Conservation (phyloP, 2,113 vertebrate species). For the Embiotoca jacksoni region DNA sequence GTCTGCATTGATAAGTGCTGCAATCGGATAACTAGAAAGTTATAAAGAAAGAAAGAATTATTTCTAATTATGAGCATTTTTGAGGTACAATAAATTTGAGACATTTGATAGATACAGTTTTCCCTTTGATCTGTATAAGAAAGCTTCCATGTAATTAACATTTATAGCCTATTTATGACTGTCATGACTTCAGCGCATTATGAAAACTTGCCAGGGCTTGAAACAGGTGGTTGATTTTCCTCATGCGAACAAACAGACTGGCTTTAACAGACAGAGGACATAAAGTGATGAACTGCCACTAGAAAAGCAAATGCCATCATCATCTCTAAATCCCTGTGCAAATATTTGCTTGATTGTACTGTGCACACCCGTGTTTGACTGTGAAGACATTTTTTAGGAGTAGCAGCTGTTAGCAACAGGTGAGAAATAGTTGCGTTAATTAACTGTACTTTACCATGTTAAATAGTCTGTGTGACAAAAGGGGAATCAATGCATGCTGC, state of each 20-base stretch:
- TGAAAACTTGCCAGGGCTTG: conserved; percentile 27
- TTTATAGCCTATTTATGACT: conserved; percentile 16
- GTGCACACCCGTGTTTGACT: conserved; percentile 5
- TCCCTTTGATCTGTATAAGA: too few species aligned
- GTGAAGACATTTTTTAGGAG: conserved; percentile 20
- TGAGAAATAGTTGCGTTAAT: conserved; percentile 6
- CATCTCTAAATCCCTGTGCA: conserved; percentile 37
- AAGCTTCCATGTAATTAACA: background rate
- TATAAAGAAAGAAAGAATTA: too few species aligned
- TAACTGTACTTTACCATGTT: background rate
- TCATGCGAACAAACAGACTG: conserved; percentile 32
- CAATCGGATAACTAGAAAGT: too few species aligned
- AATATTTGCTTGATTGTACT: conserved; percentile 55
- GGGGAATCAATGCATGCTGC: background rate
- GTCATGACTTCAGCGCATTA: conserved; percentile 10
- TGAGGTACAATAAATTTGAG: too few species aligned
- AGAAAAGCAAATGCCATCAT: conserved; percentile 33
- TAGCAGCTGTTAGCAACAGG: background rate
- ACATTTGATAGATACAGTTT: too few species aligned
- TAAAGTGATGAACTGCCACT: conserved; percentile 35
- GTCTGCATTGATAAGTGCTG: background rate
- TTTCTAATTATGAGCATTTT: too few species aligned
- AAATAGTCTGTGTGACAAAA: conserved; percentile 3
- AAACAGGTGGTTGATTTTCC: conserved; percentile 51
- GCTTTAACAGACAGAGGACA: conserved; percentile 16